Evolutionary conservation across 2,888 invertebrate species (phyloP).

Genomic region (Baccha elongata): DNA sequence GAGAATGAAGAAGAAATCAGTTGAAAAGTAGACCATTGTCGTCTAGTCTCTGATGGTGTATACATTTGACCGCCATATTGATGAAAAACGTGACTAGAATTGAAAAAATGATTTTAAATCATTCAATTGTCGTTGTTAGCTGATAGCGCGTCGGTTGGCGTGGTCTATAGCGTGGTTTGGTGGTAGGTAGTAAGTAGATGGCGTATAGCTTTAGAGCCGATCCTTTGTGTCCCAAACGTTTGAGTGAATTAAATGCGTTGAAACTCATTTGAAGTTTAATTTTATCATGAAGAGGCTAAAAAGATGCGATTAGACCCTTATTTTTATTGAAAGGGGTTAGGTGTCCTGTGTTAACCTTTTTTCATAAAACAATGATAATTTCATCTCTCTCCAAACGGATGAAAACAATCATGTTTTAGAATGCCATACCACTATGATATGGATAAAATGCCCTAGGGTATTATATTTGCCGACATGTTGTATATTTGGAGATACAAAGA

Average conservation of each 20-base stretch:
- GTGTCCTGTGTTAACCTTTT: conserved; percentile 3
- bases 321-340: conserved; percentile 22
- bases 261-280: conserved; percentile 46
- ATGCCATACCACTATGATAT: neutral
- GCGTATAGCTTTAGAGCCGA: neutral
- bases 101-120: conserved; percentile 62
- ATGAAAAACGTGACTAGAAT: conserved; percentile 72
- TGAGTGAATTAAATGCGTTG: conserved; percentile 65
- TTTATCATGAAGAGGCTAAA: neutral
- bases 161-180: too few relatives aligned
- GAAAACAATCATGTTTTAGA: neutral
- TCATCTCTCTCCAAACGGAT: neutral
- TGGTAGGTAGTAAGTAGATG: too few relatives aligned
- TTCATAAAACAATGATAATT: neutral
- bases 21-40: conserved; percentile 52
- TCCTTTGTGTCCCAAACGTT: neutral
- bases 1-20: conserved; percentile 62
- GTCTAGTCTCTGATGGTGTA: conserved; percentile 57
- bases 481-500: neutral
- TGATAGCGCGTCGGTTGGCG: neutral
- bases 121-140: conserved; percentile 47
- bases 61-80: conserved; percentile 69
- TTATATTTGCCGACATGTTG: neutral
- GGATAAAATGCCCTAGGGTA: neutral
- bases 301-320: conserved; percentile 2